Base-by-base conservation (phyloP, 2,888 invertebrate genomes). In the Cryptocephalus moraei region DNA sequence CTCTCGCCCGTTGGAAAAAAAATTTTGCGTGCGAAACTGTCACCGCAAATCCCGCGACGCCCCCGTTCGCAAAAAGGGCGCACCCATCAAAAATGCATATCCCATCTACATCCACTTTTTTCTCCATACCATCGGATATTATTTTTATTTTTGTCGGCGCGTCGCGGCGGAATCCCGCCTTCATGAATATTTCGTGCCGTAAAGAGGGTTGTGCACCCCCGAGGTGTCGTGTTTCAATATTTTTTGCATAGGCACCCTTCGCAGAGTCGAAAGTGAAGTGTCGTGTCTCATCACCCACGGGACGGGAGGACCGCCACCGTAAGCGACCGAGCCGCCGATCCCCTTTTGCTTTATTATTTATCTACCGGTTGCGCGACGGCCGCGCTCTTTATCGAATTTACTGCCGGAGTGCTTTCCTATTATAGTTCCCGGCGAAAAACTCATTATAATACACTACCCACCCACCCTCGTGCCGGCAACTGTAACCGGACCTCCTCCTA, bases 191-290 rank as follows among this genome's bases (percentile, higher is more conserved):
- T 51, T 51, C 49, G 39, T 47, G 39, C 47, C 48, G 48, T 51
- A 49, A 51, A 49, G 49, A 51, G 49, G 51, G 49, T 46, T 40
- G 43, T 36, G 34, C 44, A 33, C 33, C 46, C 39, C 43, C 38
- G 49, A 51, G 62, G 64, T 65, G 65, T 68, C 66, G 62, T 62
- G 65, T 67, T 66, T 66, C 64, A 59, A 64, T 58, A 61, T 61
- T 66, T 63, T 66, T 65, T 64, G 64, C 65, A 64, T 65, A 61
- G 57, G 57, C 54, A 52, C 57, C 52, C 58, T 56, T 58, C 56
- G 53, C 52, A 57, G 11, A 36, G 55, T 53, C 60, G 60, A 68
- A 68, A 70, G 69, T 69, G 67, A 66, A 69, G 70, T 70, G 69
- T 70, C 71, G 64, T 70, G 69, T 71, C 65, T 62, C 62, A 57